Evolutionary conservation across 1,140 invertebrate genomes (phyloP).

Genomic region (Notospermus geniculatus): DNA sequence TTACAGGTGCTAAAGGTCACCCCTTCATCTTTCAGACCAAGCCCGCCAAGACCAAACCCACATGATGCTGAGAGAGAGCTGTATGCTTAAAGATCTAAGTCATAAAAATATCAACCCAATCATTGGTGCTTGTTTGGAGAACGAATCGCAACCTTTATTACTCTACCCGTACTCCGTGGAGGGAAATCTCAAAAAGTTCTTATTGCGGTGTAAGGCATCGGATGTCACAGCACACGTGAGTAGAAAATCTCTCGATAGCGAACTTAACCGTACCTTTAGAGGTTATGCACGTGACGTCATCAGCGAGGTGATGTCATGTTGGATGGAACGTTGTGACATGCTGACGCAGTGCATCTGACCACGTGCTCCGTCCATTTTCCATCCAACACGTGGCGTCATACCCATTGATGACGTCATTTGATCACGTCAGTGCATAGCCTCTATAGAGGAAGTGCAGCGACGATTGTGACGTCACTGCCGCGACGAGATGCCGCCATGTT

Average conservation of each 20-base stretch:
- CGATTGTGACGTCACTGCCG: too few relatives aligned
- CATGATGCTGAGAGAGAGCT: constrained; percentile 79
- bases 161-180: constrained; percentile 83
- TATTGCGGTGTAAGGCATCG: constrained; percentile 34
- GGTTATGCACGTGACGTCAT: too few relatives aligned
- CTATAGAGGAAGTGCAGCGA: too few relatives aligned
- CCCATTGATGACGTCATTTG: too few relatives aligned
- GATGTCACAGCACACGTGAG: constrained; percentile 8
- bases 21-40: constrained; percentile 64
- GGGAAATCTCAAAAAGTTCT: constrained; percentile 75
- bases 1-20: constrained; percentile 9
- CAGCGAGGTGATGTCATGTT: too few relatives aligned
- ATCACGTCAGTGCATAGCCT: too few relatives aligned
- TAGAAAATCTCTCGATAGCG: background rate
- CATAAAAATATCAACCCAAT: constrained; percentile 82
- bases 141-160: constrained; percentile 71
- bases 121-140: constrained; percentile 78
- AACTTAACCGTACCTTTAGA: too few relatives aligned
- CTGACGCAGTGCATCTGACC: too few relatives aligned
- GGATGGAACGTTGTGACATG: too few relatives aligned
- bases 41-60: constrained; percentile 80
- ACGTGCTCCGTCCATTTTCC: too few relatives aligned
- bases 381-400: too few relatives aligned
- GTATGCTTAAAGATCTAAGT: constrained; percentile 81
- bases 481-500: too few relatives aligned